Conservation (phyloP, 2,113 vertebrate species). For the Plecotus auritus region DNA sequence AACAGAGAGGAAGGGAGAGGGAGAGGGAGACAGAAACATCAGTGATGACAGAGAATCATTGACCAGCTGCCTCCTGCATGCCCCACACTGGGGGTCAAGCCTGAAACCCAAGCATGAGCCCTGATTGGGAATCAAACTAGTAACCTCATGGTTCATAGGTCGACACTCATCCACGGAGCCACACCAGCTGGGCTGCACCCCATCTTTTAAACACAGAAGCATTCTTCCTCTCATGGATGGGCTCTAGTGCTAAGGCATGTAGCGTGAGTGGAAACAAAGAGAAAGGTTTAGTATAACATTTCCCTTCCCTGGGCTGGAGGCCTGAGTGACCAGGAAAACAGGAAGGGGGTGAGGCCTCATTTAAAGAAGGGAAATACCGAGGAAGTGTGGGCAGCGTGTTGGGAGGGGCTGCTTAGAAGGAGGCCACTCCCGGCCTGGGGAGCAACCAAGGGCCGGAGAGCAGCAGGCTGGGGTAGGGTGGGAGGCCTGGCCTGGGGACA, state of each 20-base stretch:
- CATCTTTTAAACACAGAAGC: not conserved
- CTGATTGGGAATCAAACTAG: too few relatives aligned
- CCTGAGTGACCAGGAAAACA: slow-evolving; percentile 45
- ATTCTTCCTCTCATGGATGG: not conserved
- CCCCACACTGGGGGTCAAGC: too few relatives aligned
- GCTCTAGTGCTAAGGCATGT: not conserved
- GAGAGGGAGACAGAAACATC: too few relatives aligned
- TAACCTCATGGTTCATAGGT: too few relatives aligned
- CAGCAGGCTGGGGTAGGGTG: not conserved
- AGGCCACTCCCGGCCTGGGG: not conserved
- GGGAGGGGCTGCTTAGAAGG: not conserved
- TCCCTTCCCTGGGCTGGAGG: not conserved
- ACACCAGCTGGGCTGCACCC: too few relatives aligned
- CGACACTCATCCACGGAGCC: too few relatives aligned
- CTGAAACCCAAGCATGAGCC: too few relatives aligned
- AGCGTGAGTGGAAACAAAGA: not conserved
- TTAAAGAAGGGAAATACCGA: slow-evolving; percentile 49
- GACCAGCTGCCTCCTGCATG: too few relatives aligned
- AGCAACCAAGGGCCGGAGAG: not conserved
- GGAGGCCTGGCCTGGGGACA: not conserved
- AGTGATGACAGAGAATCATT: too few relatives aligned
- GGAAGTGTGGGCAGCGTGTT: not conserved
- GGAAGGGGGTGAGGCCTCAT: slow-evolving; percentile 52
- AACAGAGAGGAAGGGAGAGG: too few relatives aligned
- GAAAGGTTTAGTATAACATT: not conserved